Evolutionary conservation across 2,888 invertebrate species (phyloP).

Genomic region (Rotaria magnacalcarata): DNA sequence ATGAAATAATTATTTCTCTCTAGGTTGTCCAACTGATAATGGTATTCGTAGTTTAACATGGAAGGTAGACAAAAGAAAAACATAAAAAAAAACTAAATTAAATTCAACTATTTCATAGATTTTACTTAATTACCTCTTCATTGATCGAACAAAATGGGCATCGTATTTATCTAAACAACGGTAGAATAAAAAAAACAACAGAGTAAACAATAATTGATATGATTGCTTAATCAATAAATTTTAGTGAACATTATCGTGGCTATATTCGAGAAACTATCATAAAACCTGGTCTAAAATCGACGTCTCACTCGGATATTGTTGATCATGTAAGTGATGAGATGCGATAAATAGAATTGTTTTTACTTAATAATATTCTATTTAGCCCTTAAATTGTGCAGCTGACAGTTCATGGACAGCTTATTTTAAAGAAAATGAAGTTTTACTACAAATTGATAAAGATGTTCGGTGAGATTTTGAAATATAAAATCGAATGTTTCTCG

Average conservation of each 20-base stretch:
- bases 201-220: no score
- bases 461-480: slow-evolving; percentile 64
- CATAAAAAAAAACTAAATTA: neutral
- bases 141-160: slow-evolving; percentile 40
- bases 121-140: slow-evolving; percentile 40
- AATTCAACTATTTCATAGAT: neutral
- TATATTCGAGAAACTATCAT: slow-evolving; percentile 46
- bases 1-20: neutral
- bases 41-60: slow-evolving; percentile 43
- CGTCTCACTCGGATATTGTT: neutral
- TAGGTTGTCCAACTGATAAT: slow-evolving; percentile 45
- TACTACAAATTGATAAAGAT: slow-evolving; percentile 94
- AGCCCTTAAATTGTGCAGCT: slow-evolving; percentile 89
- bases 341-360: no score
- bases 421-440: slow-evolving; percentile 93
- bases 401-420: slow-evolving; percentile 90
- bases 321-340: slow-evolving; percentile 37
- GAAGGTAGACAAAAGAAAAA: slow-evolving; percentile 2
- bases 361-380: slow-evolving; percentile 52
- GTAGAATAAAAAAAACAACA: neutral
- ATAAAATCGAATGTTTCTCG: neutral
- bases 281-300: slow-evolving; percentile 35
- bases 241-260: slow-evolving; percentile 39
- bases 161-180: slow-evolving; percentile 37
- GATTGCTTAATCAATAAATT: no score